phyloP scores from a whole-genome alignment of 2,113 vertebrate species.

The Bufo gargarizans region DNA sequence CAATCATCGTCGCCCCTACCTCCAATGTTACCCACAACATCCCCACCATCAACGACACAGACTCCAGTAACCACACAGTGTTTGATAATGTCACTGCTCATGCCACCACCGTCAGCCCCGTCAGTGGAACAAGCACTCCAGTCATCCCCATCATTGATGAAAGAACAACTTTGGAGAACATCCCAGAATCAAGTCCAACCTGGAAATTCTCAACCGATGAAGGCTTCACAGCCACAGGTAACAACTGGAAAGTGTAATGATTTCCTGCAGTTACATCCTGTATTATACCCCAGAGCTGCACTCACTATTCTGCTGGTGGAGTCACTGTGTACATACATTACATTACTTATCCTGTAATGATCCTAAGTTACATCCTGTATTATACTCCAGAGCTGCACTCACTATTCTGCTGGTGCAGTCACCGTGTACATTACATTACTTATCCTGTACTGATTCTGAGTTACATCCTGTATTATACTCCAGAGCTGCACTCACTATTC shows the following conservation, averaged over 20 bases:
- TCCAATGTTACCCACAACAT: conserved; percentile 20
- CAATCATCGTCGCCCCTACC: conserved; percentile 25
- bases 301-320: not conserved
- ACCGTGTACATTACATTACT: no score
- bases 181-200: not conserved
- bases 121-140: not conserved
- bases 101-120: conserved; percentile 2
- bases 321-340: no score
- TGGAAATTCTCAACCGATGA: not conserved
- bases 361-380: no score
- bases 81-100: not conserved
- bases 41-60: not conserved
- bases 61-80: conserved; percentile 20
- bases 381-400: no score
- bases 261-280: not conserved
- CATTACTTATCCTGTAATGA: no score
- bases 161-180: not conserved
- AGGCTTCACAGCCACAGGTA: conserved; percentile 27
- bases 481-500: no score
- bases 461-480: no score
- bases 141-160: not conserved
- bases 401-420: no score
- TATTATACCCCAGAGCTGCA: not conserved
- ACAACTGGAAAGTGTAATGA: not conserved
- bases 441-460: no score